Conservation (phyloP, 2,113 vertebrate species). For the Percina caprodes region DNA sequence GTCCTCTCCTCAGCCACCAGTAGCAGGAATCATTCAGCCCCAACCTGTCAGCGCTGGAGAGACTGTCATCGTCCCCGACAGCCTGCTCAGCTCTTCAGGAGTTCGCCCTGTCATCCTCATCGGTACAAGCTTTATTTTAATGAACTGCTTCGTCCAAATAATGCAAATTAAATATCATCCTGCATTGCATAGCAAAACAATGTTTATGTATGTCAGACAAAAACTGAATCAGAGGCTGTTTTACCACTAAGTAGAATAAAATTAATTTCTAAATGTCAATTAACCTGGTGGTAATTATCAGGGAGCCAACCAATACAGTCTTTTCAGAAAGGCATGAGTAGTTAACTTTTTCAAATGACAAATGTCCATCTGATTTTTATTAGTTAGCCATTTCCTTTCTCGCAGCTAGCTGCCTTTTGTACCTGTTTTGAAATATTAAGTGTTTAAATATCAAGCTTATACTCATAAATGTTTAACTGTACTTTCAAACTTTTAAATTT, state of each 20-base stretch:
- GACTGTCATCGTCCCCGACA: constrained; percentile 97
- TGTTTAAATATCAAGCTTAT: not conserved
- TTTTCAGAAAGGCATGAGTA: not conserved
- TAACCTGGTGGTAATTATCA: not conserved
- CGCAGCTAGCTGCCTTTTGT: not conserved
- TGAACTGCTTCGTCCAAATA: not conserved
- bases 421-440: not conserved
- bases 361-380: not conserved
- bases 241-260: not conserved
- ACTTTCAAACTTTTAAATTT: not conserved
- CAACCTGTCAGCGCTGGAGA: constrained; percentile 93
- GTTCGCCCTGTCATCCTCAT: constrained; percentile 98
- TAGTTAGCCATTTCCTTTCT: not conserved
- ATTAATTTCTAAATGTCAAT: not conserved
- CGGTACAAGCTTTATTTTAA: constrained; percentile 80
- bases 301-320: not conserved
- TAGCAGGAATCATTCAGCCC: constrained; percentile 92
- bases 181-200: not conserved
- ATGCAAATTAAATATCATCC: not conserved
- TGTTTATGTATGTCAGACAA: not conserved
- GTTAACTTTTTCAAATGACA: not conserved
- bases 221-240: not conserved
- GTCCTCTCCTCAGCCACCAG: constrained; percentile 86
- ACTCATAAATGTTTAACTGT: not conserved
- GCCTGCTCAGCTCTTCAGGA: constrained; percentile 93